Evolutionary conservation across 1,140 invertebrate species (phyloP), one percentile per base, ranked within the genome.

Genomic region (Pseudomyrmex cubaensis): DNA sequence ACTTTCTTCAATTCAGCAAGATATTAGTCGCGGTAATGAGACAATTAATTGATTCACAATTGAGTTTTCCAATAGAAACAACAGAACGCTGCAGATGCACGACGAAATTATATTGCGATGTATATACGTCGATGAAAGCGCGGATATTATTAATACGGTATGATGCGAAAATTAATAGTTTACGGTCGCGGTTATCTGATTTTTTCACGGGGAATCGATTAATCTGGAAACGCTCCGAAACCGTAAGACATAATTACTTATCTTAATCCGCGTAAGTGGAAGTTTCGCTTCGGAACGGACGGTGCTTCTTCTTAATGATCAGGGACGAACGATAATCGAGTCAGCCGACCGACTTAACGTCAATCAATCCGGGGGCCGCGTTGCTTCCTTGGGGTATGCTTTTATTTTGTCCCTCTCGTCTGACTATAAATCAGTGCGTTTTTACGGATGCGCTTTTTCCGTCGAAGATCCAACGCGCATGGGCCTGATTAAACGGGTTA

Each of bases 401-500:
- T 80, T 80, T 80, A 80, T 72, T 80, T 80, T 80, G 54, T 77
- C 72, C 56, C 64, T 76, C 59, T 25, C 20, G 88, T 78, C 91
- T 90, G 84, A 85, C 90, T 91, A 93, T 92, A 93, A 93, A 93
- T 93, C 92, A 93, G 90, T 80, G 10, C 84, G 86, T 91, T 91
- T 92, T 92, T 92, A 90, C 86, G 74, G 63, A 82, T 84, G 69
- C 17, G 78, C 59, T 91, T 92, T 92, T 90, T 91, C 85, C 83
- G 17, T 57, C 52, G 57, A 66, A 87, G 84, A 84, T 91, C 84
- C 86, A 69, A 83, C 84, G 89, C 87, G 85, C 86, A 90, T 89
- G 84, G 87, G 87, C 63, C 87, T 89, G 88, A 93, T 93, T 92
- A 92, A 93, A 93, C 87, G 91, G 91, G 91, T 92, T 93, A 93